Percentiles rank a stretch among this genome's conserved stretches.
phyloP scores from a whole-genome alignment of 2,113 vertebrate genomes.

The Nymphicus hollandicus region DNA sequence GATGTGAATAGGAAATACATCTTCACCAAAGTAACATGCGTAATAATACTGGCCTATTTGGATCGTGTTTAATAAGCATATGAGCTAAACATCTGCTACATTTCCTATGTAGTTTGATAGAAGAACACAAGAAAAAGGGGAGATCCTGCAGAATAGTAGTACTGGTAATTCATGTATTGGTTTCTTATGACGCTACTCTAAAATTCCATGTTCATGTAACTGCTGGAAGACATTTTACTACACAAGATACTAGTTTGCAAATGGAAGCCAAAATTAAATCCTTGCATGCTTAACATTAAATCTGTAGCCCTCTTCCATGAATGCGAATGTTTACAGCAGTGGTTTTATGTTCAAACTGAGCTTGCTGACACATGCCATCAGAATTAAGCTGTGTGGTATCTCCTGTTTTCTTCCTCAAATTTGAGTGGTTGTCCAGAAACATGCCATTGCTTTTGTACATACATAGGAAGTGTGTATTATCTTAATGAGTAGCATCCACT shows the following conservation, averaged over 20 bases:
- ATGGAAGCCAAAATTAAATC: constrained; percentile 1
- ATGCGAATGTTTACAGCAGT: background rate
- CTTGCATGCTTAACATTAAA: background rate
- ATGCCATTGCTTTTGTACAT: background rate
- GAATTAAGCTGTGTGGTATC: background rate
- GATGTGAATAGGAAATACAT: background rate
- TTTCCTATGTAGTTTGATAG: background rate
- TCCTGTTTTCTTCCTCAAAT: background rate
- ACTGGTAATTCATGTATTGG: background rate
- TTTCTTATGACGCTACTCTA: background rate
- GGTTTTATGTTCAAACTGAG: background rate
- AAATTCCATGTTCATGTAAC: background rate
- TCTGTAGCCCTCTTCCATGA: background rate
- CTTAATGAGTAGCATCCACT: background rate
- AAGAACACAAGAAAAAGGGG: background rate
- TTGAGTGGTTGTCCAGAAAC: background rate
- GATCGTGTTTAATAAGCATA: background rate
- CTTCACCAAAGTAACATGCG: background rate
- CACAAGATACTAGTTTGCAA: background rate
- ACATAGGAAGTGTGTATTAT: background rate
- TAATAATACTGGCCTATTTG: background rate
- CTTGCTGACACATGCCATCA: background rate
- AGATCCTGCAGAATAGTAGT: background rate
- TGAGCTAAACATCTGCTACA: background rate
- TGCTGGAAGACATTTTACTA: background rate